A percentile compares a stretch with the other conserved stretches of the same genome.
These are phyloP conservation scores for Glossophaga mutica DNA, from an alignment of 2,797 vertebrate genomes.

Conservation along the genomic window DNA sequence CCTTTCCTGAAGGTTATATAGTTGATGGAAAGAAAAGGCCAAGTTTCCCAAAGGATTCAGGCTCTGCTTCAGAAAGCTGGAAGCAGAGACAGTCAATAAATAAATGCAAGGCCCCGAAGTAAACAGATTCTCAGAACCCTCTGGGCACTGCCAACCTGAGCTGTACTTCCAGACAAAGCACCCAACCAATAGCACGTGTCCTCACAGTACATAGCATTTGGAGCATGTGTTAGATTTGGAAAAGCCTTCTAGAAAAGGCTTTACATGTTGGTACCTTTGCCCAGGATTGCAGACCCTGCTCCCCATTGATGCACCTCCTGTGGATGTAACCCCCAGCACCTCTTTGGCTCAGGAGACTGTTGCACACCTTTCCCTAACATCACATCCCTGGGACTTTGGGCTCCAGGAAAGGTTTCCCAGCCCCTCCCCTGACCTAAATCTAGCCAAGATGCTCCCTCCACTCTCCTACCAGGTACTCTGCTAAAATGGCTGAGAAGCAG, in stretches of 20 bases:
- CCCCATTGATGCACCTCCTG: not conserved
- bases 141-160: not conserved
- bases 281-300: not conserved
- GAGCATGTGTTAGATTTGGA: not conserved
- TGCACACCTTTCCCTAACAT: too few relatives aligned
- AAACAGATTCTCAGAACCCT: not conserved
- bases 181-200: not conserved
- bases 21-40: not conserved
- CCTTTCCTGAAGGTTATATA: slow-evolving; percentile 52
- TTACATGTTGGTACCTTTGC: not conserved
- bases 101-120: not conserved
- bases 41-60: not conserved
- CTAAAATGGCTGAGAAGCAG: not conserved
- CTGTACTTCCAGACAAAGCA: not conserved
- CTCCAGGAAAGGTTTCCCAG: not conserved
- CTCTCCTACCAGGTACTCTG: not conserved
- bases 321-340: not conserved
- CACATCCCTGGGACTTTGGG: not conserved
- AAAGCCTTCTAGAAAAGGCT: not conserved
- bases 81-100: not conserved
- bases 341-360: not conserved
- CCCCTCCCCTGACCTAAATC: not conserved
- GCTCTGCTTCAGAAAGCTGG: not conserved
- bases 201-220: not conserved
- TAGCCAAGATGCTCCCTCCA: not conserved